phyloP scores from a whole-genome alignment of 30 jellyfish, hydroid and myxozoan genomes.

The Aurelia aurita region DNA sequence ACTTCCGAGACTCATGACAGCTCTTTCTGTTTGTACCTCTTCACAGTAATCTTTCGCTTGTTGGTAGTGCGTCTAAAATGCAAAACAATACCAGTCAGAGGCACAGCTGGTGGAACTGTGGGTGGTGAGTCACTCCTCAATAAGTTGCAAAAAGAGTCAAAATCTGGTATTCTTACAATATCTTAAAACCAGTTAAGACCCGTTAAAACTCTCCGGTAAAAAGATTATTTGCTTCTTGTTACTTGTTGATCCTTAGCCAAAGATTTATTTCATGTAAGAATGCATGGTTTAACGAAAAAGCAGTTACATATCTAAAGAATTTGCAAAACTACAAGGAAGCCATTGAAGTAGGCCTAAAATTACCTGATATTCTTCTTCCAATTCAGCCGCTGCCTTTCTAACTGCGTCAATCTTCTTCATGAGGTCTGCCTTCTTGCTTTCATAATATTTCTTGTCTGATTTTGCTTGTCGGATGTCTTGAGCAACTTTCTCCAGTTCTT shows the following conservation, averaged over 20 bases:
- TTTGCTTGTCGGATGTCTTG: constrained; percentile 48
- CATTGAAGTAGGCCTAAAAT: background rate
- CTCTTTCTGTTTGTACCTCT: constrained; percentile 72
- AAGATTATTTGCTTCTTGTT: no score
- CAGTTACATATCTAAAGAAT: no score
- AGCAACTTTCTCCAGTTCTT: constrained; percentile 41
- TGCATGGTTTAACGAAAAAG: no score
- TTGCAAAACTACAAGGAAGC: background rate
- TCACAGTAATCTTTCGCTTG: constrained; percentile 83
- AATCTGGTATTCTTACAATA: no score
- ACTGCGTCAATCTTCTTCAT: constrained; percentile 47
- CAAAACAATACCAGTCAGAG: background rate
- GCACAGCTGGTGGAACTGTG: no score
- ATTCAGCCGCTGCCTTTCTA: background rate
- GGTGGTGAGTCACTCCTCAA: no score
- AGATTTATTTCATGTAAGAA: no score
- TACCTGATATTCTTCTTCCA: constrained; percentile 72
- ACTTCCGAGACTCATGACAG: constrained; percentile 72
- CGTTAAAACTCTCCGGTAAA: no score
- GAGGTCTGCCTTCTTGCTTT: constrained; percentile 47
- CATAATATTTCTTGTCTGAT: constrained; percentile 72
- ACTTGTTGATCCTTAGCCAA: no score
- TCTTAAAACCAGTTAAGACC: no score
- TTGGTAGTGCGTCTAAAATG: constrained; percentile 40
- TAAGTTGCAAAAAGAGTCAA: no score